Percentiles rank a stretch among this genome's conserved stretches.
phyloP scores from a whole-genome alignment of 2,797 vertebrate species.

The Myotis pilosus region DNA sequence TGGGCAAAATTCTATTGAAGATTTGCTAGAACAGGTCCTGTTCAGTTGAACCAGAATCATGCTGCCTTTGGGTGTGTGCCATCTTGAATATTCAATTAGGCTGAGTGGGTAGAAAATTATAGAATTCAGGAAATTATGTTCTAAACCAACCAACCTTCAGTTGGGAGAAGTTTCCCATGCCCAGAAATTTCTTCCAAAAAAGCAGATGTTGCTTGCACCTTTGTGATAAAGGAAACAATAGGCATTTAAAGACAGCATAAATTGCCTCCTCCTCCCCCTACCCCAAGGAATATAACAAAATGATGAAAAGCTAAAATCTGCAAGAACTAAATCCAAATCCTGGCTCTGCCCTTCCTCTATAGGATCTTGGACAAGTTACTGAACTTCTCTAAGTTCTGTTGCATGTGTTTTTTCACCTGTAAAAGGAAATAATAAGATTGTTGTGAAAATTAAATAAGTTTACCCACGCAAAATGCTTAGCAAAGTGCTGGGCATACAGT shows the following conservation, averaged over 20 bases:
- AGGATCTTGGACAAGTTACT: background rate
- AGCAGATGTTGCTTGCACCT: background rate
- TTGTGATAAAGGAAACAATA: background rate
- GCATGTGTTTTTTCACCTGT: background rate
- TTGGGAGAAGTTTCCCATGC: slow-evolving; percentile 20
- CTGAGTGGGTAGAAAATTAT: slow-evolving; percentile 46
- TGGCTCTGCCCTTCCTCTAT: background rate
- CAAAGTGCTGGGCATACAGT: background rate
- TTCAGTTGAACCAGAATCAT: background rate
- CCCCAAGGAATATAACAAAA: background rate
- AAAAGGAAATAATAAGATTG: background rate
- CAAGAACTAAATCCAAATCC: background rate
- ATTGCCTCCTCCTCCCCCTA: background rate
- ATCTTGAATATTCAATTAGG: slow-evolving; percentile 61
- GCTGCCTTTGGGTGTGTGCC: slow-evolving; percentile 52
- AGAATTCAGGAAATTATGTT: slow-evolving; percentile 29
- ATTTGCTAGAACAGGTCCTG: slow-evolving; percentile 53
- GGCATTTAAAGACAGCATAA: background rate
- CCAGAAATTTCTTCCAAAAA: slow-evolving; percentile 10
- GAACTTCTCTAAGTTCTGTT: background rate
- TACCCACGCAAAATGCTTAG: background rate
- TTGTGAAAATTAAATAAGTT: background rate
- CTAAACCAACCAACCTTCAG: background rate
- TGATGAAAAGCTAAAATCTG: background rate
- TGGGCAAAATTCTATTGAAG: slow-evolving; percentile 24